Base-by-base conservation (phyloP, 2,888 invertebrate genomes). In the Oscheius sp. region DNA sequence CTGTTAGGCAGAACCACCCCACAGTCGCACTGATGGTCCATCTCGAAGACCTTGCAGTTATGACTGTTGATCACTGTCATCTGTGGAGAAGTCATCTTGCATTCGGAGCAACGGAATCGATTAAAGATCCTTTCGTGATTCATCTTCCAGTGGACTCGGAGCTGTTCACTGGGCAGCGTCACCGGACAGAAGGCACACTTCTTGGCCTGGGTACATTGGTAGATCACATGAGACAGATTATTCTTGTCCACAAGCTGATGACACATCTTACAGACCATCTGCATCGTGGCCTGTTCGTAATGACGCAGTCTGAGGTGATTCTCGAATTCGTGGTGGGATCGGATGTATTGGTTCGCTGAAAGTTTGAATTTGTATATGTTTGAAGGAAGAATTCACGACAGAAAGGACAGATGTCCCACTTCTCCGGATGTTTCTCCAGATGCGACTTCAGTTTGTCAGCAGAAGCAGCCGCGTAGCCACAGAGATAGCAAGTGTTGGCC, bases 341-440 rank as follows among this genome's bases (percentile, higher is more conserved):
- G 33, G 13, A 58, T 32, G 48, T 0, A 4, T 1, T 42, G 37
- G 1, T 29, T 37, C 2, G 70, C 70, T 70, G 58, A 29, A 70
- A 70, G 37, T 57, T 13, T 11, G 29, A 62, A 10, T 21, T 33
- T 5, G 13, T 33, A 33, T 11, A 2, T 37, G n/a, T 33, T 59
- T 33, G 33, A 33, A 59, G 7, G 2, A 33, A 59, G 35, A 59
- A 70, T 58, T 59, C 11, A 70, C 70, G 48, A 29, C 70, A 70
- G 48, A 58, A 70, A 7, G 70, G 70, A 58, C 70, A 70, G 32
- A 10, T 29, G 9, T 9, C 5, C 48, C 57, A 70, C 29, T 58
- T 57, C 58, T 70, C 70, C 59, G 58, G 32, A 42, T 70, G 70
- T 37, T 48, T 57, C 11, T 58, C 59, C 32, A 70, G n/a, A 37